Evolutionary conservation across 2,888 invertebrate species (phyloP).

Genomic region (Stictocephala bisonia): DNA sequence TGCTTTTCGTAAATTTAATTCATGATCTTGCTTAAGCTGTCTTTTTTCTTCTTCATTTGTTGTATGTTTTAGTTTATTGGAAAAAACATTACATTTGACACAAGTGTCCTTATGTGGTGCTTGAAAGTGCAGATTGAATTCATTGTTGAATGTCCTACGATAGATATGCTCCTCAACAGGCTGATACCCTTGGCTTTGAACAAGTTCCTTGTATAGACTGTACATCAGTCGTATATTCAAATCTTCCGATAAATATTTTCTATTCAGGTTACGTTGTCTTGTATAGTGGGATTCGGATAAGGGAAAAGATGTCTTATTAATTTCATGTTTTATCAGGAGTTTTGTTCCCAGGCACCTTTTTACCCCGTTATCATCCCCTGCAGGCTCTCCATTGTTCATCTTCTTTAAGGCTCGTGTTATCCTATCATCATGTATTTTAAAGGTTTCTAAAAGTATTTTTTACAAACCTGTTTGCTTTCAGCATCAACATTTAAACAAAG

Average conservation of each 20-base stretch:
- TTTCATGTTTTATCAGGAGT: conserved; percentile 9
- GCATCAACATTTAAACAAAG: conserved; percentile 34
- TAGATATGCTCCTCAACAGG: conserved; percentile 43
- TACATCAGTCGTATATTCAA: conserved; percentile 39
- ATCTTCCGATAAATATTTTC: conserved; percentile 41
- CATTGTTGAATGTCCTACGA: conserved; percentile 30
- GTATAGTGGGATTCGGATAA: conserved; percentile 31
- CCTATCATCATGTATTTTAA: conserved; percentile 40
- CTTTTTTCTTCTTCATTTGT: conserved; percentile 36
- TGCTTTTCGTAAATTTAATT: conserved; percentile 45
- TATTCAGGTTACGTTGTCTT: conserved; percentile 37
- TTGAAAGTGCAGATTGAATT: conserved; percentile 40
- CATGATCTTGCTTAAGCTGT: conserved; percentile 23
- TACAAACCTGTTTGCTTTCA: conserved; percentile 34
- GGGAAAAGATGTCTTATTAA: conserved; percentile 39
- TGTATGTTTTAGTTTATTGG: conserved; percentile 15
- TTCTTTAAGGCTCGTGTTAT: conserved; percentile 38
- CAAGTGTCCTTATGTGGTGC: conserved; percentile 39
- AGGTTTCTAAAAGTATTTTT: conserved; percentile 39
- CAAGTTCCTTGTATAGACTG: conserved; percentile 37
- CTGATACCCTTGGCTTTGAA: conserved; percentile 5
- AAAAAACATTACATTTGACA: conserved; percentile 30
- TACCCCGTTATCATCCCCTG: conserved; percentile 30
- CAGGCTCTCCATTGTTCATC: conserved; percentile 15
- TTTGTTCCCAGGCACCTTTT: conserved; percentile 42